Conservation (phyloP, 37 sponge, comb jelly and placozoan genomes). For the Crambe crambe region DNA sequence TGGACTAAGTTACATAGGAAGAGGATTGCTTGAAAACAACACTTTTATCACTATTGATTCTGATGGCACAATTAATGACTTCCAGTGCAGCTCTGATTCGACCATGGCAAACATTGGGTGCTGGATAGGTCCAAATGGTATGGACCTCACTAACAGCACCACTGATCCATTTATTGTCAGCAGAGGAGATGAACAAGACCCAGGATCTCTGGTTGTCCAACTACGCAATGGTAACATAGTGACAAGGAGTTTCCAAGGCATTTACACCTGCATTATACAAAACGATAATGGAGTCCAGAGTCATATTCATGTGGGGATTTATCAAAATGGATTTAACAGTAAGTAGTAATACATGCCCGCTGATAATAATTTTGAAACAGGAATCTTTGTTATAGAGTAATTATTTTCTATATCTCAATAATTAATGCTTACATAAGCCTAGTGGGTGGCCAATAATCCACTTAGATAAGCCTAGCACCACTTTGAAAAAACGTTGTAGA, state of each 20-base stretch:
- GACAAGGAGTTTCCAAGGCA: slow-evolving; percentile 18
- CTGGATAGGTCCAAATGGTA: slow-evolving; percentile 18
- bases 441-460: no score
- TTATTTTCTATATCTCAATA: no score
- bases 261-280: slow-evolving; percentile 22
- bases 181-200: neutral
- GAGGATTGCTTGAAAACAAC: neutral
- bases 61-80: neutral
- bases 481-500: no score
- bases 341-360: slow-evolving; percentile 1
- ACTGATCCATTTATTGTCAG: slow-evolving; percentile 14
- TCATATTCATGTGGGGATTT: neutral
- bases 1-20: neutral
- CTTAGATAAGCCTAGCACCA: no score
- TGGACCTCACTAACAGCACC: slow-evolving; percentile 3
- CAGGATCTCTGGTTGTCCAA: slow-evolving; percentile 9
- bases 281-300: slow-evolving; percentile 23
- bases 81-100: slow-evolving; percentile 19
- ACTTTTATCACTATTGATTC: slow-evolving; percentile 3
- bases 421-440: no score
- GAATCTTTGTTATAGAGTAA: no score
- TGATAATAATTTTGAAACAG: no score
- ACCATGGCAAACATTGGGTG: slow-evolving; percentile 1
- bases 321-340: slow-evolving; percentile 12
- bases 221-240: neutral